Evolutionary conservation across 2,888 invertebrate genomes (phyloP), one percentile per base, ranked within the genome.

Genomic region (Drosophila emarginata): DNA sequence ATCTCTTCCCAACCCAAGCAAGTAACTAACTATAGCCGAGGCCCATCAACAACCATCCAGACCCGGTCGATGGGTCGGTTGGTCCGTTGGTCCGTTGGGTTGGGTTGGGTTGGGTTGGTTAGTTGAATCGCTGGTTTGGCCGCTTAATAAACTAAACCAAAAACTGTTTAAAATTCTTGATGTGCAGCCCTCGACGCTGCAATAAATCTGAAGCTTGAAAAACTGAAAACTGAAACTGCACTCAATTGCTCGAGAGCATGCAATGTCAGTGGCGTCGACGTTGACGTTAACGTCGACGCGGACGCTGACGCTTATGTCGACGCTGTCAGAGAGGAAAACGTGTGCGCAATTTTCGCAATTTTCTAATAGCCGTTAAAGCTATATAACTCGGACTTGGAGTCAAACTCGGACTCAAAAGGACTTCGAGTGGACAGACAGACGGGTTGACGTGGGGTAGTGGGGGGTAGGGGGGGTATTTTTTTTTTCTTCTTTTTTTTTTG

Each of bases 261-360:
- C 87, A 87, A 84, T 69, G 68, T 61, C 54, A 52, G 40, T 36
- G 45, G 52, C 59, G 15, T 40, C 45, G 45, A 12, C 52, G 59
- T 28, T 5, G 54, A 28, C 5, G 67, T 36, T 53, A 28, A 40
- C n/a, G n/a, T 40, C 45, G 45, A 12, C 52, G 59, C 23, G 4
- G 54, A 28, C 1, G 64, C 23, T 57, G 37, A 12, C 1, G 68
- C 21, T 51, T 21, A 52, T 36, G 45, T 53, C 69, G 14, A 11
- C 18, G 32, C 37, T 66, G 67, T 56, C 52, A 52, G 23, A 65
- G 36, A 72, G 39, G 63, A 67, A 79, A 87, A 87, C 85, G 87
- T 85, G 84, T 69, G 76, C 80, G 85, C 84, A 87, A 85, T 87
- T 84, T 85, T 85, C 82, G 77, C 85, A 87, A 84, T 85, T 84